phyloP scores from a whole-genome alignment of 2,797 vertebrate species.

The Huso huso region DNA sequence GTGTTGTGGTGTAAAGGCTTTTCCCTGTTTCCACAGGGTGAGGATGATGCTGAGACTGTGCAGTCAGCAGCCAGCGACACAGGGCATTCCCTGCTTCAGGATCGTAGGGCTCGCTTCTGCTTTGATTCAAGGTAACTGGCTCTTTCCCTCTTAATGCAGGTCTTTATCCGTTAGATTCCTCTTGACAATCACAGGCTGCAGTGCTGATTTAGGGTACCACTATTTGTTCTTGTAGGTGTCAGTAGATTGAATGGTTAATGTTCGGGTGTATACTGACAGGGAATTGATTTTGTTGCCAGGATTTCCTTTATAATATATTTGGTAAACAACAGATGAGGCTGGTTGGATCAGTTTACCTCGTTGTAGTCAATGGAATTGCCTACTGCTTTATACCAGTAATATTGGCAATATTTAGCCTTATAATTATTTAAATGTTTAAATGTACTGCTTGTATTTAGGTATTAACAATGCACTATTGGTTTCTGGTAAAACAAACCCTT shows the following conservation, averaged over 20 bases:
- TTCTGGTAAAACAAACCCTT: constrained; percentile 20
- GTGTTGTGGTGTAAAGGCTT: background rate
- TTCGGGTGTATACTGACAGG: background rate
- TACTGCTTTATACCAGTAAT: too few species aligned
- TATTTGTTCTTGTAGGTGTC: background rate
- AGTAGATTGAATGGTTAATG: background rate
- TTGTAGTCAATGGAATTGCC: too few species aligned
- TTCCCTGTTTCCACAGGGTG: constrained; percentile 29
- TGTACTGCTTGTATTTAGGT: constrained; percentile 34
- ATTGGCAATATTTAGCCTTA: too few species aligned
- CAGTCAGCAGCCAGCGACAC: constrained; percentile 59
- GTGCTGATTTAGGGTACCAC: background rate
- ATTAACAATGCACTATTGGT: constrained; percentile 35
- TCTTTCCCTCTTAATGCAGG: background rate
- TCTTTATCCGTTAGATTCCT: background rate
- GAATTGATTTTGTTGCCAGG: too few species aligned
- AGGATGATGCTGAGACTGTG: constrained; percentile 57
- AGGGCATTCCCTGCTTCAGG: constrained; percentile 50
- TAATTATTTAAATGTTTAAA: too few species aligned
- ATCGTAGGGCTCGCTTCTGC: constrained; percentile 79
- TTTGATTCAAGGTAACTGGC: constrained; percentile 82
- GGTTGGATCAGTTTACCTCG: too few species aligned
- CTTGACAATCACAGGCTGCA: background rate
- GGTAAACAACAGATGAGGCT: too few species aligned
- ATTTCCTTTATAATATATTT: too few species aligned